Percentiles rank a stretch among this genome's conserved stretches.
Conservation (phyloP, 1,140 invertebrate species). For the Papilio polytes region DNA sequence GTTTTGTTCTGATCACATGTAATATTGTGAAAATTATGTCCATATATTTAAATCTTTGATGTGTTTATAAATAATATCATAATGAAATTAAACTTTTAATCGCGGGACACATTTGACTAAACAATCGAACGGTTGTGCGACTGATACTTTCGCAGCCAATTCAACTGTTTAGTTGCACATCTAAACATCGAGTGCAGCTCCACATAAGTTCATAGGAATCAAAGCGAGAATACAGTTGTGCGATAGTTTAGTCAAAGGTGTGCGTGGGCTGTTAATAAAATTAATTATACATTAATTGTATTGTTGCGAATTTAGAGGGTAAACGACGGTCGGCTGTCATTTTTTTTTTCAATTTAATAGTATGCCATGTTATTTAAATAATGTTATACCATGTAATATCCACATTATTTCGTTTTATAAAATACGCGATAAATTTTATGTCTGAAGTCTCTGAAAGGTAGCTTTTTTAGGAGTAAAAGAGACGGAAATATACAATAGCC, state of each 20-base stretch:
- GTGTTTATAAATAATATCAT: conserved; percentile 36
- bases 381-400: conserved; percentile 63
- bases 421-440: neutral
- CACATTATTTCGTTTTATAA: conserved; percentile 64
- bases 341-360: conserved; percentile 62
- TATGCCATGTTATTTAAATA: conserved; percentile 71
- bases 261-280: neutral
- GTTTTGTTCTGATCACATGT: too few species aligned
- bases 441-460: neutral
- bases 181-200: too few species aligned
- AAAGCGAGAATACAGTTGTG: too few species aligned
- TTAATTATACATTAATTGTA: conserved; percentile 31
- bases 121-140: too few species aligned
- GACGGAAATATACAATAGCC: neutral
- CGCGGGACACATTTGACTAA: too few species aligned
- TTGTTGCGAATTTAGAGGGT: conserved; percentile 26
- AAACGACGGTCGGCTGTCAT: conserved; percentile 53
- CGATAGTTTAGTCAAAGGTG: too few species aligned
- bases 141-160: too few species aligned
- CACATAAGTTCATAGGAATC: too few species aligned
- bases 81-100: neutral
- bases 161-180: too few species aligned
- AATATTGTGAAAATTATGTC: conserved; percentile 40
- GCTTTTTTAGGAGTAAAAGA: neutral
- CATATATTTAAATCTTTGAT: conserved; percentile 39